Evolutionary conservation across 2,888 invertebrate genomes (phyloP).

Genomic region (Aradus depressus): DNA sequence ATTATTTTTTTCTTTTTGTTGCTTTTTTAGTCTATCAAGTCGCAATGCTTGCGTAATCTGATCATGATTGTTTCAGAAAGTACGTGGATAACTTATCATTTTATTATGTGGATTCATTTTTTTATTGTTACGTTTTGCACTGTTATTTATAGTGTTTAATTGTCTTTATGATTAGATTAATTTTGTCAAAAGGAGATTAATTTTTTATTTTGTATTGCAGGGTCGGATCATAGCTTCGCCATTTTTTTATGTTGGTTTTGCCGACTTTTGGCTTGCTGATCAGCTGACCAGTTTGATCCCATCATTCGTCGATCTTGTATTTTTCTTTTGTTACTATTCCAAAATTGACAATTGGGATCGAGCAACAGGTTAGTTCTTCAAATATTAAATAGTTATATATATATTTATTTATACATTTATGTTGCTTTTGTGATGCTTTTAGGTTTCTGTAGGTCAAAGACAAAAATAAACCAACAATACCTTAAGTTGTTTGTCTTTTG

Average conservation of each 20-base stretch:
- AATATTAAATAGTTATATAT: neutral
- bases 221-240: conserved; percentile 78
- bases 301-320: conserved; percentile 88
- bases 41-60: too few relatives aligned
- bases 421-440: neutral
- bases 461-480: too few relatives aligned
- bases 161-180: conserved; percentile 13
- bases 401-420: neutral
- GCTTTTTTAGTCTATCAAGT: too few relatives aligned
- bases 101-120: too few relatives aligned
- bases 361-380: conserved; percentile 47
- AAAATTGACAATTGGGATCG: conserved; percentile 69
- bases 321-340: conserved; percentile 82
- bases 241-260: conserved; percentile 86
- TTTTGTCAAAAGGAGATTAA: conserved; percentile 6
- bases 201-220: conserved; percentile 40
- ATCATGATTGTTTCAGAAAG: too few relatives aligned
- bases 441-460: too few relatives aligned
- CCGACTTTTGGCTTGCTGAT: conserved; percentile 98
- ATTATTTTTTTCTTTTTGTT: too few relatives aligned
- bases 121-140: too few relatives aligned
- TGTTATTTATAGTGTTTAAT: conserved; percentile 8
- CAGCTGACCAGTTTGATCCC: conserved; percentile 88
- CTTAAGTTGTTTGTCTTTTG: too few relatives aligned
- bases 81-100: too few relatives aligned